Evolutionary conservation across 2,888 invertebrate genomes (phyloP).

Genomic region (Dasypogon diadema): DNA sequence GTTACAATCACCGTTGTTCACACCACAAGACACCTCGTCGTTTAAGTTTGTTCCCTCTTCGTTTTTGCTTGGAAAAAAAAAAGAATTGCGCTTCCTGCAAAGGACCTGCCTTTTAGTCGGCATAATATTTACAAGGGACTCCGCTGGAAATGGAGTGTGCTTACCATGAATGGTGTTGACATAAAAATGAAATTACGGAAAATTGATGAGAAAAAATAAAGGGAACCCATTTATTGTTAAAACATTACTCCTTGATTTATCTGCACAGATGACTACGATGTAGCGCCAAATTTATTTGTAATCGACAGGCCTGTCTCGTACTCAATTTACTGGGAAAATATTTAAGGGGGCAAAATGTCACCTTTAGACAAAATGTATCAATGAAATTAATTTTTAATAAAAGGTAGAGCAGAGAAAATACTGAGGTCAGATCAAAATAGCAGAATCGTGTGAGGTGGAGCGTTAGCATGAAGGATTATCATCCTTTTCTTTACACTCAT

Average conservation of each 20-base stretch:
- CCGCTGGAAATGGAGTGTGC: not conserved
- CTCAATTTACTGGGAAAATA: not conserved
- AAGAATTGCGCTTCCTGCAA: not conserved
- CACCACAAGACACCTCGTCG: slow-evolving; percentile 13
- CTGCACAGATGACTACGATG: not conserved
- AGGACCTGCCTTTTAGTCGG: not conserved
- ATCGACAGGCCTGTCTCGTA: not conserved
- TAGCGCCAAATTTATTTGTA: slow-evolving; percentile 6
- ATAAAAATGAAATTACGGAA: slow-evolving; percentile 45
- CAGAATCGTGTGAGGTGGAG: no score
- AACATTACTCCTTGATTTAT: slow-evolving; percentile 16
- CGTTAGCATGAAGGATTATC: no score
- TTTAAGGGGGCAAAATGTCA: no score
- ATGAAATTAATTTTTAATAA: no score
- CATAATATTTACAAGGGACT: not conserved
- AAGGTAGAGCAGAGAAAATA: no score
- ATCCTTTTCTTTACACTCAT: no score
- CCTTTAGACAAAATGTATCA: no score
- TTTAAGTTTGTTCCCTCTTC: not conserved
- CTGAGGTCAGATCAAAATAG: no score
- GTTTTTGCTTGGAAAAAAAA: not conserved
- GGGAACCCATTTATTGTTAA: slow-evolving; percentile 12
- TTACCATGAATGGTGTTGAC: slow-evolving; percentile 27
- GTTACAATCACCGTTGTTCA: slow-evolving; percentile 28
- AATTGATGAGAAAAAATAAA: slow-evolving; percentile 40